Base-by-base conservation (phyloP, 2,797 vertebrate genomes). In the Enteromius anoplus region DNA sequence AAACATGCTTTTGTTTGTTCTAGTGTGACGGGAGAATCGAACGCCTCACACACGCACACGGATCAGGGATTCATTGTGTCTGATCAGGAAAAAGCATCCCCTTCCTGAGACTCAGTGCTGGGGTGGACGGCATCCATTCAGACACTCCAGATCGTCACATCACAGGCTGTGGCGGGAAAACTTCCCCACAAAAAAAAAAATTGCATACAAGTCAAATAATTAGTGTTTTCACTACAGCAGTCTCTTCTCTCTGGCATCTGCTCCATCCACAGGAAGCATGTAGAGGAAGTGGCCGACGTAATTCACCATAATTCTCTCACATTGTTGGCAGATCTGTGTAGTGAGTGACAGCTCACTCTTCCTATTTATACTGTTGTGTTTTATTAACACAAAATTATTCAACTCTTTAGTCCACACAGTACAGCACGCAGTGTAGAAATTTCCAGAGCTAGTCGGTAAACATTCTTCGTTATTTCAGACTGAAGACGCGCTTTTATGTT, bases 1-100 rank as follows among this genome's bases (percentile, higher is more conserved):
- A 87, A 88, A 91, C 93, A 94, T 93, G 92, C 93, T 91, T 91
- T 90, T 90, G 90, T 91, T 92, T 91, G 92, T 93, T 92, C 88
- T 92, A 88, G 72, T 21, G 51, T 26, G 26, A 68, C 21, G 60
- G 62, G 19, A 29, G 71, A 80, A 80, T 73, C 3, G 72, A 78
- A 84, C 47, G 78, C 40, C 73, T 78, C 69, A 71, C 49, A 40
- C 45, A 51, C 11, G 1, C 51, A 45, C 26, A 19, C 3, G 0
- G 71, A 75, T 55, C 47, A 66, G 64, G 60, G 37, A 70, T 84
- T 69, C 40, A 64, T 64, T 55, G 47, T 26, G 79, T 81, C 62
- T 75, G 72, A 69, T 53, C 71, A 70, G 65, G 71, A 82, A 55
- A 77, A 49, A 62, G 29, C 53, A 5, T 76, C 62, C 76, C 76